Evolutionary conservation across 2,113 vertebrate species (phyloP).

Genomic region (Ciconia maguari): DNA sequence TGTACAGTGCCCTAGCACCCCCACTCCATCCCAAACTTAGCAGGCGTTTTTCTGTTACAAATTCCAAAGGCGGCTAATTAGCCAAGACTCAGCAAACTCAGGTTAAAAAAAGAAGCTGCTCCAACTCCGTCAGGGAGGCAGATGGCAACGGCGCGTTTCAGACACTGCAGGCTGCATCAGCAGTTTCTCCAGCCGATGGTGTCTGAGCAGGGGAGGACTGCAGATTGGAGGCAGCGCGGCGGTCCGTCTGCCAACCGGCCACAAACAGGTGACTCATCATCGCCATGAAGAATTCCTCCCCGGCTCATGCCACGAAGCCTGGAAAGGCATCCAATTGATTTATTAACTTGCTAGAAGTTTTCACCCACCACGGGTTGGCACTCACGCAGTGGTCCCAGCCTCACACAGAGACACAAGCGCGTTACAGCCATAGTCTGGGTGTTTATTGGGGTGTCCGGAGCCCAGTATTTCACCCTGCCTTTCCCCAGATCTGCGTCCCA

Average conservation of each 20-base stretch:
- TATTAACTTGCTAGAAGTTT: neutral
- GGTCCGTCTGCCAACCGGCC: neutral
- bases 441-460: neutral
- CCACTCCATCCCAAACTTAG: conserved; percentile 52
- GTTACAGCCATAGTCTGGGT: neutral
- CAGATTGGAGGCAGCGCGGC: neutral
- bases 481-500: neutral
- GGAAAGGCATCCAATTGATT: neutral
- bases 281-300: neutral
- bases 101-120: conserved; percentile 60
- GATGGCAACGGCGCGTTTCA: conserved; percentile 53
- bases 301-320: fast-evolving
- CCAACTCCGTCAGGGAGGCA: conserved; percentile 55
- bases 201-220: conserved; percentile 42
- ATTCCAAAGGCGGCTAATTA: conserved; percentile 64
- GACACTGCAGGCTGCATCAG: conserved; percentile 62
- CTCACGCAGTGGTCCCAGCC: neutral
- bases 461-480: neutral
- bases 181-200: conserved; percentile 54
- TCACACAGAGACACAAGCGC: neutral
- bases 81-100: conserved; percentile 62
- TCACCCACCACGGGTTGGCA: neutral
- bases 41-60: conserved; percentile 9
- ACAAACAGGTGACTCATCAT: conserved; percentile 40
- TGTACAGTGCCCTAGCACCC: conserved; percentile 30